Percentiles rank a stretch among this genome's conserved stretches.
phyloP scores from a whole-genome alignment of 2,113 vertebrate genomes.

The Brevimyrus niger region DNA sequence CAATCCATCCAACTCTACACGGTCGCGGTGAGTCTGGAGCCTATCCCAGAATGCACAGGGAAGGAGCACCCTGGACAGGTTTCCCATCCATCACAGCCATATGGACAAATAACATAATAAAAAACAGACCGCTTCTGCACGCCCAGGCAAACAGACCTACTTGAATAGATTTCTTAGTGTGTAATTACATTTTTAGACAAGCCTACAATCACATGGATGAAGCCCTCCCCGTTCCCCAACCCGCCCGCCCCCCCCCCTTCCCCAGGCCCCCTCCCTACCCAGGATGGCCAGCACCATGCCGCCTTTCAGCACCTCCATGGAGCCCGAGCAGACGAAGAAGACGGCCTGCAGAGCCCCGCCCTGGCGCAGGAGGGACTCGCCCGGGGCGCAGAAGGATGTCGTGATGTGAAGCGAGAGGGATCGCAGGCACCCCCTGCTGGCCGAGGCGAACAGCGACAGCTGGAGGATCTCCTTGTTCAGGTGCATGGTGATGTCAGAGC shows the following conservation, averaged over 20 bases:
- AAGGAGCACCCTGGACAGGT: neutral
- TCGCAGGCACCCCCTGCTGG: slow-evolving; percentile 91
- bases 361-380: slow-evolving; percentile 91
- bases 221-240: neutral
- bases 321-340: slow-evolving; percentile 96
- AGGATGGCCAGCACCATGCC: slow-evolving; percentile 93
- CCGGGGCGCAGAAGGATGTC: slow-evolving; percentile 93
- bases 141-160: neutral
- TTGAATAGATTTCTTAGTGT: neutral
- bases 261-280: slow-evolving; percentile 61
- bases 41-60: neutral
- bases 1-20: neutral
- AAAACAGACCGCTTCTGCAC: neutral
- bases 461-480: slow-evolving; percentile 98
- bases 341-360: slow-evolving; percentile 96
- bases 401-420: slow-evolving; percentile 96
- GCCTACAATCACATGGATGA: neutral
- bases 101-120: neutral
- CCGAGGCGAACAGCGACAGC: slow-evolving; percentile 86
- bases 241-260: neutral
- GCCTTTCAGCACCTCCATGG: slow-evolving; percentile 97
- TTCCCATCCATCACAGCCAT: neutral
- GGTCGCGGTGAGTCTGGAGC: neutral
- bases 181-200: neutral
- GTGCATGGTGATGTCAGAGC: slow-evolving; percentile 97